phyloP scores from a whole-genome alignment of 2,113 vertebrate genomes.

The Edolisoma coerulescens region DNA sequence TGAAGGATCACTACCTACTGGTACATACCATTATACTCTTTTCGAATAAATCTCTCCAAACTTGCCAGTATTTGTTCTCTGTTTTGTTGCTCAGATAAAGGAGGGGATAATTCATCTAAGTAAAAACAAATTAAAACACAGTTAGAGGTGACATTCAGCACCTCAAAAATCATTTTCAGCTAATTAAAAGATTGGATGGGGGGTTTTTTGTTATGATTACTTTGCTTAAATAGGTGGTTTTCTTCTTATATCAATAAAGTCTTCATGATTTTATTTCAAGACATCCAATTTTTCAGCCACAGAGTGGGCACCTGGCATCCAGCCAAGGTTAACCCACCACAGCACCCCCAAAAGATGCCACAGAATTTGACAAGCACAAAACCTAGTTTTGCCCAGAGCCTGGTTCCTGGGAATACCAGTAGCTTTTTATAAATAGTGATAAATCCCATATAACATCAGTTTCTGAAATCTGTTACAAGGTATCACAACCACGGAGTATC shows the following conservation, averaged over 20 bases:
- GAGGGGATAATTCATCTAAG: conserved; percentile 89
- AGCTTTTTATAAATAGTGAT: background rate
- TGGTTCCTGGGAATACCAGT: background rate
- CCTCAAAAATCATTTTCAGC: background rate
- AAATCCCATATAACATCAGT: background rate
- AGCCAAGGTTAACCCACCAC: background rate
- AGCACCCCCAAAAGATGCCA: background rate
- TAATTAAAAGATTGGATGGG: background rate
- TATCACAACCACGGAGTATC: background rate
- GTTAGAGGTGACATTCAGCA: background rate
- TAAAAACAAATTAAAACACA: conserved; percentile 29
- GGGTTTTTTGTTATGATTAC: background rate
- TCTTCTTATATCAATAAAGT: background rate
- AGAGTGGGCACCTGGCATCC: background rate
- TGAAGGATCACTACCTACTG: background rate
- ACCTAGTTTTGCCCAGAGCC: background rate
- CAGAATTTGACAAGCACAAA: background rate
- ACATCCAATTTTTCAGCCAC: background rate
- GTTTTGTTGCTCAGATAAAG: conserved; percentile 89
- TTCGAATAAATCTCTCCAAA: conserved; percentile 95
- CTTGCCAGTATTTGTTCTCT: conserved; percentile 91
- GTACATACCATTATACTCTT: conserved; percentile 92
- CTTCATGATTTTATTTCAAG: background rate
- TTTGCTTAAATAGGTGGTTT: background rate
- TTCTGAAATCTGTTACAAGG: background rate